Base-by-base conservation (phyloP, 2,888 invertebrate genomes). In the Nymphalis c-album region DNA sequence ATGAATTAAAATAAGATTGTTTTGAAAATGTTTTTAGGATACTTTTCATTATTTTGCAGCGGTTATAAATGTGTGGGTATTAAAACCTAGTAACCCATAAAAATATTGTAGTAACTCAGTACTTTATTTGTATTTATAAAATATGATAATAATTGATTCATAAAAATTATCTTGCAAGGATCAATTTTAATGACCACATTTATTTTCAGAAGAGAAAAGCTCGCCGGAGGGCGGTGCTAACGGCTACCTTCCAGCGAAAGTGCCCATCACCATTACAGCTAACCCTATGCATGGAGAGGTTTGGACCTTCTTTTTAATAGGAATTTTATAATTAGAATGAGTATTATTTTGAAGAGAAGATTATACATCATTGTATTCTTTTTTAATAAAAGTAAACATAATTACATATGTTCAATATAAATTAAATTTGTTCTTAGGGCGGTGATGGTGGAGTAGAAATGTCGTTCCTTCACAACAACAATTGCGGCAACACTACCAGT, bases 201-300 rank as follows among this genome's bases (percentile, higher is more conserved):
- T 78, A 71, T 70, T 87, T 86, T 58, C 82, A 92, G 92, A 91
- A 72, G 92, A 92, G 75, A 91, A 92, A 74, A 87, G 85, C 1
- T 82, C 91, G 2, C 85, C 90, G 0, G 91, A 90, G 67, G 86
- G 85, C 7, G 86, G 85, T 8, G 78, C 85, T 18, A 93, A 93
- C 75, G 93, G 93, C 20, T 93, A 92, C 78, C 88, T 91, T 63
- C 88, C 93, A 6, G 90, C 92, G 10, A 92, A 92, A 76, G 91
- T 92, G 72, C 90, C 92, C 61, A 95, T 96, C 80, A 96, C 95
- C 67, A 96, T 96, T 77, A 96, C 96, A 7, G 94, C 95, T 64
- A 96, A 96, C 85, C 96, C 96, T 40, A 92, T 96, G 83, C 95
- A 96, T 78, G 94, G 94, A 77, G 96, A 96, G 94, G 96, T 95